Evolutionary conservation across 2,113 vertebrate genomes (phyloP), one percentile per base, ranked within the genome.

Genomic region (Carassius carassius): DNA sequence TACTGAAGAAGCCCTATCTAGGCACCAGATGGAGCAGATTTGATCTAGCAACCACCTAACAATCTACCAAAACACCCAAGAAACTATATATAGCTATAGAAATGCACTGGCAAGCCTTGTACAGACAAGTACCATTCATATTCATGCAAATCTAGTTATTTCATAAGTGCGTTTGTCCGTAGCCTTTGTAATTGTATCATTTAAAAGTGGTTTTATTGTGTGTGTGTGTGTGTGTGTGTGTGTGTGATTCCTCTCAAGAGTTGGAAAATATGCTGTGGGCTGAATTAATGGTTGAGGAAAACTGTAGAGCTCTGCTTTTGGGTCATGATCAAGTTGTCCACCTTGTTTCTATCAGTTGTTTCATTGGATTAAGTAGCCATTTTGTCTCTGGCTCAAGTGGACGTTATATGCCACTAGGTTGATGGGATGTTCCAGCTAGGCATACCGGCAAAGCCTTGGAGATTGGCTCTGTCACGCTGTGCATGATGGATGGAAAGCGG

Each of bases 401-500:
- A 51, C 25, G 4, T 84, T 65, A 80, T 80, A 19, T 80, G 35
- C 58, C 73, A 84, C 74, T 73, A 49, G 51, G 76, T 69, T 70
- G 84, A 82, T 86, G n/a, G 81, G 80, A 32, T 65, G 17, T 47
- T 25, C 5, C 21, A 47, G 62, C 78, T 47, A 23, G 69, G 41
- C 56, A 19, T 35, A 77, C 25, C 73, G 80, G 73, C 56, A 85
- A 85, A 83, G 81, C 76, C 32, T n/a, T 13, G 14, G 72, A 89
- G 86, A 86, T 89, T 87, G 83, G 77, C 29, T 67, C 84, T 81
- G 77, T 89, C 88, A 84, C 14, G 35, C 12, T 21, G 63, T n/a
- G 67, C 29, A 67, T 89, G 88, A 86, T 89, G 86, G 84, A 84
- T 84, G 84, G 81, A 74, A 47, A 2, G 80, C 21, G 47, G 44